Base-by-base conservation (phyloP, 2,797 vertebrate genomes). In the Enteromius afrohamiltoni region DNA sequence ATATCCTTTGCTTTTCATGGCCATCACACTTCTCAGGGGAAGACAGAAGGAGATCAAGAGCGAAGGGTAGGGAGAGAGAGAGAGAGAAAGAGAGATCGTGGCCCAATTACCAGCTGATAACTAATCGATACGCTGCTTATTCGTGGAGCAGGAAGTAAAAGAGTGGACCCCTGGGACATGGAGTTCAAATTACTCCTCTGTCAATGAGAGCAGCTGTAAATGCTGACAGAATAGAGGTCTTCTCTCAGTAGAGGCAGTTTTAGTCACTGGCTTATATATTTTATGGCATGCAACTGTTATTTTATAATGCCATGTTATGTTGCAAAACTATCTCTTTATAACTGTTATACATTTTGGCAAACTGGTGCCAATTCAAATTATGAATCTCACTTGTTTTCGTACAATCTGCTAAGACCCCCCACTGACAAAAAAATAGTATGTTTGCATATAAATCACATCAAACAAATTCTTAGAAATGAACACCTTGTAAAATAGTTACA, bases 71-170 rank as follows among this genome's bases (percentile, higher is more conserved):
- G 51, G 31, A 13, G 42, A 45, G 42, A 45, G 42, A 45, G 42
- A 45, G 91, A 95, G 95, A 94, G 95, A 93, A 89, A 95, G 95
- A 94, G 95, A 96, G 97, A 98, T 97, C 93, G 95, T 96, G 96
- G 97, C 96, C 97, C 97, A 98, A 99, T 99, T 99, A 99, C 96
- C 92, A 94, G 83, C 96, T 99, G 98, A 99, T 99, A 98, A 97
- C 97, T 99, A 99, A 99, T 99, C 98, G 98, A 99, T 99, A 98
- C 94, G 93, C 96, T 96, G 97, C 96, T 97, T 98, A 99, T 98
- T 98, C 95, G 96, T 96, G 95, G 95, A 98, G 97, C 96, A 97
- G 96, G 96, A 98, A 97, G 96, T 98, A 98, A 98, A 97, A 95
- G 95, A 99, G 96, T 95, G 96, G 96, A 94, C 98, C 97, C 96